Percentiles rank a stretch among this genome's conserved stretches.
Evolutionary conservation across 1,140 invertebrate genomes (phyloP).

Genomic region (Drosophila obscura): DNA sequence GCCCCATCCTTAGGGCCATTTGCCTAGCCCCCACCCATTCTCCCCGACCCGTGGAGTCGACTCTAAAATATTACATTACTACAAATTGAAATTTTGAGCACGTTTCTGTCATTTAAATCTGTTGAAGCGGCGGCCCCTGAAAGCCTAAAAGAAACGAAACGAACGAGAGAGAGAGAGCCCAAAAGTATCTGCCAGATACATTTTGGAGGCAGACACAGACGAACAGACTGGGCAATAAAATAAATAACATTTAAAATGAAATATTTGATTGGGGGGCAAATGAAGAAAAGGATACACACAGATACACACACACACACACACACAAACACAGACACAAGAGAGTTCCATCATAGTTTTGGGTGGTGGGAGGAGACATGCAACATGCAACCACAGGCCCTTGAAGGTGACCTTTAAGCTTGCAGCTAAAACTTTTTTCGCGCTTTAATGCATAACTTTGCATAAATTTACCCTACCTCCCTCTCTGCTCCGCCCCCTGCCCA

Average conservation of each 20-base stretch:
- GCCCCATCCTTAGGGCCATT: constrained; percentile 21
- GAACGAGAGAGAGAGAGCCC: constrained; percentile 4
- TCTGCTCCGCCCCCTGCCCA: too few species aligned
- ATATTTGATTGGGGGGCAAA: constrained; percentile 54
- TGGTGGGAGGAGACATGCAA: not conserved
- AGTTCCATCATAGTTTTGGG: too few species aligned
- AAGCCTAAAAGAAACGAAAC: constrained; percentile 19
- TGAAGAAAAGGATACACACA: constrained; percentile 19
- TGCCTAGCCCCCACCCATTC: not conserved
- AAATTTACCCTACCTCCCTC: constrained; percentile 32
- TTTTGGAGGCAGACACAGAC: constrained; percentile 23
- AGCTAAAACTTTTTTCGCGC: constrained; percentile 22
- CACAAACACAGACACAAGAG: too few species aligned
- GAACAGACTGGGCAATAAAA: constrained; percentile 20
- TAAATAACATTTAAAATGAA: constrained; percentile 57
- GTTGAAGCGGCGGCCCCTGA: constrained; percentile 53
- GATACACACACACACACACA: too few species aligned
- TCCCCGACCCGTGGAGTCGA: constrained; percentile 6
- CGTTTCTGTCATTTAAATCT: constrained; percentile 82
- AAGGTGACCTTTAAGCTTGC: constrained; percentile 66
- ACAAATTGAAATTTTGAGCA: constrained; percentile 78
- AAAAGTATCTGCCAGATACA: constrained; percentile 67
- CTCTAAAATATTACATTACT: constrained; percentile 73
- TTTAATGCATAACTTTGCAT: constrained; percentile 69
- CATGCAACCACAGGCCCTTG: not conserved